phyloP scores from a whole-genome alignment of 2,797 vertebrate species.

The Onychomys leucogaster region DNA sequence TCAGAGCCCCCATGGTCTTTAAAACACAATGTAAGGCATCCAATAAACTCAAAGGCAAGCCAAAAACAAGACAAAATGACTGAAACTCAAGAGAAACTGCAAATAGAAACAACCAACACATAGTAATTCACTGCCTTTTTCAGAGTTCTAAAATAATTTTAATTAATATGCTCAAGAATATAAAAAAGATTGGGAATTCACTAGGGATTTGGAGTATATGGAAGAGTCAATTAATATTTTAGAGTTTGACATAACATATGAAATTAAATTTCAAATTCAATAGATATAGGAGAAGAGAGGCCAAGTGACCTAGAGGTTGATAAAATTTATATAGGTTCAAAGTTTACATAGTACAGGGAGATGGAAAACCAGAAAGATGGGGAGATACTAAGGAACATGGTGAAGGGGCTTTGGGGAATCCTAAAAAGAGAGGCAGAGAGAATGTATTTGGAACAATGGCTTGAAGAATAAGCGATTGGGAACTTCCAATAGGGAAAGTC shows the following conservation, averaged over 20 bases:
- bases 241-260: background rate
- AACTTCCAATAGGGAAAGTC: background rate
- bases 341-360: background rate
- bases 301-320: background rate
- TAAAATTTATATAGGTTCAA: background rate
- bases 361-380: background rate
- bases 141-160: constrained; percentile 28
- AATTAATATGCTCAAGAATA: constrained; percentile 42
- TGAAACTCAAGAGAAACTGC: background rate
- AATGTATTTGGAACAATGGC: background rate
- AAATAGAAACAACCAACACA: background rate
- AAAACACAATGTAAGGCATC: background rate
- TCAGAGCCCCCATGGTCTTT: background rate
- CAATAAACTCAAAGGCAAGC: background rate
- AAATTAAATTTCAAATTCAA: constrained; percentile 47
- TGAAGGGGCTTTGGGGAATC: background rate
- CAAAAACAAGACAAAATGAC: background rate
- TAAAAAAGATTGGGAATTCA: background rate
- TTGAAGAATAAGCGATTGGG: background rate
- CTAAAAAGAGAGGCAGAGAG: background rate
- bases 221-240: background rate
- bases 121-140: background rate
- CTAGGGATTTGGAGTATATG: background rate
- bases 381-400: background rate
- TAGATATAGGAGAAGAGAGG: background rate